Evolutionary conservation across 2,113 vertebrate genomes (phyloP), one percentile per base, ranked within the genome.

Genomic region (Megalops atlanticus): DNA sequence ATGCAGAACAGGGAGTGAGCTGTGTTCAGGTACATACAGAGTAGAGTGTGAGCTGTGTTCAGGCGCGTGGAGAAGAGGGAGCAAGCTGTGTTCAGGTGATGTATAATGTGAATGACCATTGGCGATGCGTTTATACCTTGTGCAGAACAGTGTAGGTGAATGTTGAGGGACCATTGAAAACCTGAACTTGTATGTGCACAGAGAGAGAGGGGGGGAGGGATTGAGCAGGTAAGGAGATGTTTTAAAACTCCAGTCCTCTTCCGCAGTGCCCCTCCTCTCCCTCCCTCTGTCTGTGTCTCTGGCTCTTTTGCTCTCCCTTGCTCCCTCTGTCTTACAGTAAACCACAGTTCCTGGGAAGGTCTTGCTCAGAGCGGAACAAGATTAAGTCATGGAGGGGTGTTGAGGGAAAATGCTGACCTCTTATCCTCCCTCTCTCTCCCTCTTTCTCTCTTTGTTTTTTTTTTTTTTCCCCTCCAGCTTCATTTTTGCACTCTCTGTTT

Each of bases 331-430:
- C 70, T 68, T 91, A 89, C 91, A 91, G 92, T 87, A 89, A 90
- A 93, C 85, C 87, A 80, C 84, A 86, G 93, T 96, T 45, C 70
- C 96, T 96, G 94, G 94, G 96, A 98, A 96, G 96, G 95, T 96
- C 96, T 96, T 89, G 92, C 91, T 94, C 87, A 93, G 94, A 96
- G 94, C 90, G 89, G 95, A 97, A 95, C 94, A 93, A 92, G 95
- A 97, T 96, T 96, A 97, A 97, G 96, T 97, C 95, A 97, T 96
- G 95, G 94, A 95, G 92, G 93, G 93, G 94, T 97, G 97, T 96
- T 97, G 95, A 97, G 96, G 96, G 97, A 98, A 99, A 99, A 98
- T 92, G 89, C 94, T 96, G 97, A 98, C 96, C 97, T 97, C 95
- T 96, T 95, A 96, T 95, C 95, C 93, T 94, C 95, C 94, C 93